These are phyloP conservation scores for Epinotia ramella DNA, from an alignment of 2,888 invertebrate genomes.

Conservation along the genomic window DNA sequence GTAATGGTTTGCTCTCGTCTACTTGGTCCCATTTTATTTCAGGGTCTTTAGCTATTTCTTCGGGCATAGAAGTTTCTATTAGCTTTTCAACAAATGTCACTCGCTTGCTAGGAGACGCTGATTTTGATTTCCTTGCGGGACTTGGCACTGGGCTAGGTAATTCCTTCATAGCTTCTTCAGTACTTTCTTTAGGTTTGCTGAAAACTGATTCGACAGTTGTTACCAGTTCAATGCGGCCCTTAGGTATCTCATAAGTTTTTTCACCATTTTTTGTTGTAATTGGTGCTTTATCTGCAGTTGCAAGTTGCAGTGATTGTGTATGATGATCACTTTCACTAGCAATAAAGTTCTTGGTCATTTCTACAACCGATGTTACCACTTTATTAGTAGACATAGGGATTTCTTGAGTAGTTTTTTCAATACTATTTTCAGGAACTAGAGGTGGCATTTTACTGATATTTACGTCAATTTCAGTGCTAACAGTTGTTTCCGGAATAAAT, in stretches of 20 bases:
- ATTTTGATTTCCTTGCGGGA: slow-evolving; percentile 41
- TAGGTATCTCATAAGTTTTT: not conserved
- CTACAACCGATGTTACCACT: slow-evolving; percentile 28
- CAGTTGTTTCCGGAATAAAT: slow-evolving; percentile 62
- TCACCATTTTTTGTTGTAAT: slow-evolving; percentile 27
- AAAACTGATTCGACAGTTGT: not conserved
- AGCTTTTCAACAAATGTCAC: slow-evolving; percentile 46
- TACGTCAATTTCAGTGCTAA: slow-evolving; percentile 65
- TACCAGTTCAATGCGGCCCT: not conserved
- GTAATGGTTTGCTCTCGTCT: not conserved
- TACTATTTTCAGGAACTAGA: slow-evolving; percentile 39
- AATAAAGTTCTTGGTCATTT: slow-evolving; percentile 46
- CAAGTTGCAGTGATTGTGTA: slow-evolving; percentile 27
- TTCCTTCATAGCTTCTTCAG: not conserved
- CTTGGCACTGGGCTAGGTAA: slow-evolving; percentile 20
- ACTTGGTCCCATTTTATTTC: slow-evolving; percentile 23
- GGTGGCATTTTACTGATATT: slow-evolving; percentile 54
- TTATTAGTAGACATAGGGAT: not conserved
- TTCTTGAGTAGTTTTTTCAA: slow-evolving; percentile 10
- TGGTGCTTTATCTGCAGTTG: slow-evolving; percentile 30
- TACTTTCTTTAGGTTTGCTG: not conserved
- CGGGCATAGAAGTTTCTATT: slow-evolving; percentile 31
- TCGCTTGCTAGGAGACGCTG: slow-evolving; percentile 43
- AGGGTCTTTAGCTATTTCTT: slow-evolving; percentile 31
- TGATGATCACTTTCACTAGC: slow-evolving; percentile 47